Percentiles rank a stretch among this genome's conserved stretches.
phyloP scores from a whole-genome alignment of 2,888 invertebrate species.

The Celastrina argiolus region DNA sequence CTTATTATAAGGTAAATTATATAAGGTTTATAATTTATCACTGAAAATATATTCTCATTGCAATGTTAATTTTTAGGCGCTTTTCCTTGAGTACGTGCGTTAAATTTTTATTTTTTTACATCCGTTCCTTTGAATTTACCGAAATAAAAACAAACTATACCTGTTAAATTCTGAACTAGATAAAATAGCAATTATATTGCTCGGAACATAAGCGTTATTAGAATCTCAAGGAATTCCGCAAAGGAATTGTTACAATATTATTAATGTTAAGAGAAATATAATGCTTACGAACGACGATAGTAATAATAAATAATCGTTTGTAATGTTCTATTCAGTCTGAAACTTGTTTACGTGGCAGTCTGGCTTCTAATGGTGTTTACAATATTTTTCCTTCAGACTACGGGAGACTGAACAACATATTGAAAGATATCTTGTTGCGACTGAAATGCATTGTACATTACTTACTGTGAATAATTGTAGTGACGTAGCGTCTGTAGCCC shows the following conservation, averaged over 20 bases:
- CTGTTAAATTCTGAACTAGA: too few relatives aligned
- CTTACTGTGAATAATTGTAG: background rate
- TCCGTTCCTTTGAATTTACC: too few relatives aligned
- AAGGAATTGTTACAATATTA: background rate
- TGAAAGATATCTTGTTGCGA: slow-evolving; percentile 21
- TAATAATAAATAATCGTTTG: slow-evolving; percentile 17
- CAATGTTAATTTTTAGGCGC: too few relatives aligned
- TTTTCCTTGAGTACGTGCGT: too few relatives aligned
- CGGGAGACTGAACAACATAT: slow-evolving; percentile 21
- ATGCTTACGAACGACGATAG: background rate
- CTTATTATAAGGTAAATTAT: too few relatives aligned
- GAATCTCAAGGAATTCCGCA: too few relatives aligned
- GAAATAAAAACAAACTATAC: too few relatives aligned
- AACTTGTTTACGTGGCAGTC: slow-evolving; percentile 23
- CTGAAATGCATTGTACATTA: slow-evolving; percentile 9
- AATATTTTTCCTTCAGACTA: slow-evolving; percentile 8
- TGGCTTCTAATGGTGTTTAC: slow-evolving; percentile 25
- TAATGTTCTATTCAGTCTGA: slow-evolving; percentile 4
- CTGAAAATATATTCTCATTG: too few relatives aligned
- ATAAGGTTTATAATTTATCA: too few relatives aligned
- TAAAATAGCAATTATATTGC: too few relatives aligned
- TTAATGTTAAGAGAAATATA: background rate
- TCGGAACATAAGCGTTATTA: too few relatives aligned
- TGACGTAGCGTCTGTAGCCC: background rate
- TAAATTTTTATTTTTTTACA: too few relatives aligned